phyloP scores from a whole-genome alignment of 2,113 vertebrate species.

The Athene noctua region DNA sequence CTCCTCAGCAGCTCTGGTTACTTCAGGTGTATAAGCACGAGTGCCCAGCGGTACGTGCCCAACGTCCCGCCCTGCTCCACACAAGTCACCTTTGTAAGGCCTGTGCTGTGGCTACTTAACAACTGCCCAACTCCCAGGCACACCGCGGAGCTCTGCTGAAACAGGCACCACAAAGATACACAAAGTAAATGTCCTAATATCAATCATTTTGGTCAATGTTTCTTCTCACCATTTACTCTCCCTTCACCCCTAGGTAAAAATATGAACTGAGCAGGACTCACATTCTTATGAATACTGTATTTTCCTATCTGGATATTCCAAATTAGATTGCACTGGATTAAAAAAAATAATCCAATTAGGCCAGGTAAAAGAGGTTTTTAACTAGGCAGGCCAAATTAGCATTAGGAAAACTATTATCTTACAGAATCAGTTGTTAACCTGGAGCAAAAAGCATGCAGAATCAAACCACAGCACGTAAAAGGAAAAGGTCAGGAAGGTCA shows the following conservation, averaged over 20 bases:
- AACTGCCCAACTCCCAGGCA: background rate
- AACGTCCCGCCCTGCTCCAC: background rate
- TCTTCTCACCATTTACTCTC: background rate
- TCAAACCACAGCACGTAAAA: background rate
- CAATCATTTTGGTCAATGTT: too few relatives aligned
- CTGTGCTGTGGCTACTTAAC: background rate
- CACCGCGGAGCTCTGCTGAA: background rate
- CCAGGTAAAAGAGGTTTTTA: background rate
- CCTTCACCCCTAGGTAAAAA: background rate
- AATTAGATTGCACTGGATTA: background rate
- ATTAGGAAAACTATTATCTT: background rate
- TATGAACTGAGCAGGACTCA: background rate
- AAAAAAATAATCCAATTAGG: background rate
- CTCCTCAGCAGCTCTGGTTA: background rate
- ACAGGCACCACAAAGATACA: background rate
- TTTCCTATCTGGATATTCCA: background rate
- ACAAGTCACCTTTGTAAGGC: background rate
- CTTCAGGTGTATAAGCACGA: background rate
- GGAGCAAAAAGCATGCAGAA: background rate
- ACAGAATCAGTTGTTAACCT: background rate
- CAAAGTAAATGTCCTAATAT: too few relatives aligned
- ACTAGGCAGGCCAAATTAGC: background rate
- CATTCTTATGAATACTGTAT: too few relatives aligned
- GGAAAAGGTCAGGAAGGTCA: background rate
- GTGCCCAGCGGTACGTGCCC: accelerated